Conservation (phyloP, 64 coral and sea anemone species). For the Actinia equina region DNA sequence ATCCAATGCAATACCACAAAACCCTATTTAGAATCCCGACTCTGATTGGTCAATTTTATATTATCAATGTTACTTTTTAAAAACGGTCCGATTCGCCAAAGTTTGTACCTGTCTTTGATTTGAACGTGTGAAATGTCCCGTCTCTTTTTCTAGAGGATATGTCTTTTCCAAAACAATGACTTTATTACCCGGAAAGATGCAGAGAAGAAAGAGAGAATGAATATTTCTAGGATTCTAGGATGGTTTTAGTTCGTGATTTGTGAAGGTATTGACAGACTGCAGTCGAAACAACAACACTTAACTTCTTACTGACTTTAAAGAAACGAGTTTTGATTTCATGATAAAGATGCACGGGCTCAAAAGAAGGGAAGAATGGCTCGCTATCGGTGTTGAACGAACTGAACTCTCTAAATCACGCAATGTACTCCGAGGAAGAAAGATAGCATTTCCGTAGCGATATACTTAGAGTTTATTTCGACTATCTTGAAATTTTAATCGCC, state of each 20-base stretch:
- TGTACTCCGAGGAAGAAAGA: not conserved
- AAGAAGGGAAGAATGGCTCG: not conserved
- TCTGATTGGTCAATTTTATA: slow-evolving; percentile 46
- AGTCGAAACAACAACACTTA: slow-evolving; percentile 63
- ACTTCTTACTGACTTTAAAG: slow-evolving; percentile 83
- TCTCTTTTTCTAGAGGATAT: slow-evolving; percentile 5
- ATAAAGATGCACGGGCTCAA: slow-evolving; percentile 17
- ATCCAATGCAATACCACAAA: slow-evolving; percentile 79
- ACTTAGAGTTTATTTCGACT: not conserved
- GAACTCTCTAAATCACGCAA: not conserved
- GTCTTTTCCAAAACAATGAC: slow-evolving; percentile 25
- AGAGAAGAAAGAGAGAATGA: too few species aligned
- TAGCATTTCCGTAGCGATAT: not conserved
- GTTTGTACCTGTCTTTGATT: slow-evolving; percentile 27
- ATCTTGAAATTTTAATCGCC: not conserved
- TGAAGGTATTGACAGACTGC: not conserved
- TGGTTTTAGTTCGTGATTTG: not conserved
- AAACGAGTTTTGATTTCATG: slow-evolving; percentile 42
- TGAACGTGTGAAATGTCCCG: not conserved
- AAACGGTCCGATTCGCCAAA: slow-evolving; percentile 44
- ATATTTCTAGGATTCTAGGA: not conserved
- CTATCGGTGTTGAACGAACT: not conserved
- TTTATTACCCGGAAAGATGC: not conserved
- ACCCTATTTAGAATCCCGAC: slow-evolving; percentile 31
- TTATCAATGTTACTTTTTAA: slow-evolving; percentile 33